A percentile compares a stretch with the other conserved stretches of the same genome.
These are phyloP conservation scores for Trematomus loennbergii DNA, from an alignment of 2,113 vertebrate genomes.

Conservation along the genomic window DNA sequence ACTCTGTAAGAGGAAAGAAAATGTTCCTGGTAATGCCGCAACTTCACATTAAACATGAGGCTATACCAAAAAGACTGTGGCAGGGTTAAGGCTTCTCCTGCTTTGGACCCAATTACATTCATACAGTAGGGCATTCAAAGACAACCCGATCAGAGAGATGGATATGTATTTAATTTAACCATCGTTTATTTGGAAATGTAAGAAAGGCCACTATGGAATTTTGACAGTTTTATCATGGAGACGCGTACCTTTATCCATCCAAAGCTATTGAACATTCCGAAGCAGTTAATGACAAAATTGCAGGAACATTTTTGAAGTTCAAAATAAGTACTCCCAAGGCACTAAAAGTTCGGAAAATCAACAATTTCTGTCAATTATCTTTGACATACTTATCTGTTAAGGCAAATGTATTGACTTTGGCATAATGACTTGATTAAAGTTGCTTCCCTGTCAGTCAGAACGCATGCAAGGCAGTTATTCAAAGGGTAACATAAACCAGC, in stretches of 20 bases:
- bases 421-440: not conserved
- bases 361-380: not conserved
- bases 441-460: not conserved
- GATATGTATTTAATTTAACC: not conserved
- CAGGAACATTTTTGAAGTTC: conserved; percentile 23
- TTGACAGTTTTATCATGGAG: conserved; percentile 19
- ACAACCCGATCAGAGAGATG: not conserved
- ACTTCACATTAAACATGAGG: conserved; percentile 59
- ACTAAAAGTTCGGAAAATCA: conserved; percentile 15
- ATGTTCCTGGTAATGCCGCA: conserved; percentile 3
- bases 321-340: conserved; percentile 30
- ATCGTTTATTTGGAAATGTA: conserved; percentile 13
- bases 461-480: not conserved
- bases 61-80: not conserved
- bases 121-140: not conserved
- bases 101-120: conserved; percentile 15
- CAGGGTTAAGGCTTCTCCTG: not conserved
- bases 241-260: not conserved
- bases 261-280: conserved; percentile 7
- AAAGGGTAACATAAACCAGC: not conserved
- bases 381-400: conserved; percentile 29
- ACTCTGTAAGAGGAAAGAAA: not conserved
- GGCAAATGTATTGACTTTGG: conserved; percentile 48
- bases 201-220: not conserved
- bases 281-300: conserved; percentile 28